Conservation (phyloP, 35 echinoderm and acorn worm genomes). For the Strongylocentrotus purpuratus region DNA sequence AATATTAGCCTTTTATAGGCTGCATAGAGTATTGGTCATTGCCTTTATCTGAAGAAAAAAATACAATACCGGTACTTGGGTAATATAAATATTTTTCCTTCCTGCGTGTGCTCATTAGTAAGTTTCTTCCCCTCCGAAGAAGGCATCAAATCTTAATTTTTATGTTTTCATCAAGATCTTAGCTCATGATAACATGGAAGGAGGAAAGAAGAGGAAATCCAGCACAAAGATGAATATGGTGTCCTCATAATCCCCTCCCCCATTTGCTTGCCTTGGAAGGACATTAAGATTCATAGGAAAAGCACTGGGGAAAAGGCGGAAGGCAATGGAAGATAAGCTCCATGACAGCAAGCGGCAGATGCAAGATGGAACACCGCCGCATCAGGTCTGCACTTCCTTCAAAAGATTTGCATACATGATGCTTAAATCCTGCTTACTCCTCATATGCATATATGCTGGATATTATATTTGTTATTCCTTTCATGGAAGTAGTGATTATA, state of each 20-base stretch:
- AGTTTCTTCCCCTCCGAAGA: not conserved
- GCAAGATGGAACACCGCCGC: not conserved
- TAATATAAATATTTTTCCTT: not conserved
- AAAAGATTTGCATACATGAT: not conserved
- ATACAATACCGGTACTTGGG: not conserved
- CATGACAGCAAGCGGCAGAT: not conserved
- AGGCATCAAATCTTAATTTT: not conserved
- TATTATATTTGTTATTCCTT: not conserved
- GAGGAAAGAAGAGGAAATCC: not conserved
- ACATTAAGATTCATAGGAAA: conserved; percentile 5
- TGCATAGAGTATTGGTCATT: no score
- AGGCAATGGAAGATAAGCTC: not conserved
- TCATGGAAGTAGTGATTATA: not conserved
- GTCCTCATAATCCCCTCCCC: not conserved
- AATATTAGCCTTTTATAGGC: no score
- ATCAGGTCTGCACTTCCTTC: not conserved
- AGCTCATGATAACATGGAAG: not conserved
- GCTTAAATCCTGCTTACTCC: not conserved
- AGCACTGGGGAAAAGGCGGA: not conserved
- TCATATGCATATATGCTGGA: not conserved
- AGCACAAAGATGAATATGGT: not conserved
- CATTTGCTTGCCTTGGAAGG: not conserved
- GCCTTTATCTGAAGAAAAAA: not conserved
- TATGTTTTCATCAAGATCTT: not conserved
- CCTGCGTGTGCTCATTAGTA: not conserved